Evolutionary conservation across 2,797 vertebrate species (phyloP).

Genomic region (Xenentodon cancila): DNA sequence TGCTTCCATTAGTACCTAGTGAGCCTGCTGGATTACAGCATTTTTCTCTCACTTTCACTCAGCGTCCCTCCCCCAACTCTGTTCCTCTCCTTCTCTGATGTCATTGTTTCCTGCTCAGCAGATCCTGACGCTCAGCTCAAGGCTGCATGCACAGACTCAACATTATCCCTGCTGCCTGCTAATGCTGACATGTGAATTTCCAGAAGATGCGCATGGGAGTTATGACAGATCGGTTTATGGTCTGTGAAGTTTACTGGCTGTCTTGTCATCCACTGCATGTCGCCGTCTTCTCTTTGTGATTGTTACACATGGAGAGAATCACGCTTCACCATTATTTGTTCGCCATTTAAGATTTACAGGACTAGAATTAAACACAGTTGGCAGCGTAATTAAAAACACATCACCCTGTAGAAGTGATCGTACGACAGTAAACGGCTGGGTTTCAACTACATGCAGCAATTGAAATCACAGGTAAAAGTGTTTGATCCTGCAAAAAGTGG

Average conservation of each 20-base stretch:
- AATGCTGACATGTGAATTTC: slow-evolving; percentile 33
- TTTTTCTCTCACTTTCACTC: slow-evolving; percentile 51
- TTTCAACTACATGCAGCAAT: too few species aligned
- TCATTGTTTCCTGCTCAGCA: slow-evolving; percentile 79
- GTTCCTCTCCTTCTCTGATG: slow-evolving; percentile 59
- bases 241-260: background rate
- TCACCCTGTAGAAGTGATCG: background rate
- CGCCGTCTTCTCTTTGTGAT: too few species aligned
- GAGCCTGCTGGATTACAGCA: slow-evolving; percentile 80
- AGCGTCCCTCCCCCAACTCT: slow-evolving; percentile 51
- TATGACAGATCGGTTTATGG: slow-evolving; percentile 28
- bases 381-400: too few species aligned
- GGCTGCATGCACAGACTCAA: slow-evolving; percentile 38
- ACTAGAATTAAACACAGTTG: too few species aligned
- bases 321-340: too few species aligned
- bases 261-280: slow-evolving; percentile 2
- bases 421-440: too few species aligned
- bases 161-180: slow-evolving; percentile 21
- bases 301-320: too few species aligned
- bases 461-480: too few species aligned
- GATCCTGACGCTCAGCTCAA: slow-evolving; percentile 60
- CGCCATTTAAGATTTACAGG: too few species aligned
- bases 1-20: slow-evolving; percentile 80
- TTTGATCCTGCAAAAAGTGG: too few species aligned
- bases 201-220: slow-evolving; percentile 12